Evolutionary conservation across 2,113 vertebrate species (phyloP).

Genomic region (Podocnemis expansa): DNA sequence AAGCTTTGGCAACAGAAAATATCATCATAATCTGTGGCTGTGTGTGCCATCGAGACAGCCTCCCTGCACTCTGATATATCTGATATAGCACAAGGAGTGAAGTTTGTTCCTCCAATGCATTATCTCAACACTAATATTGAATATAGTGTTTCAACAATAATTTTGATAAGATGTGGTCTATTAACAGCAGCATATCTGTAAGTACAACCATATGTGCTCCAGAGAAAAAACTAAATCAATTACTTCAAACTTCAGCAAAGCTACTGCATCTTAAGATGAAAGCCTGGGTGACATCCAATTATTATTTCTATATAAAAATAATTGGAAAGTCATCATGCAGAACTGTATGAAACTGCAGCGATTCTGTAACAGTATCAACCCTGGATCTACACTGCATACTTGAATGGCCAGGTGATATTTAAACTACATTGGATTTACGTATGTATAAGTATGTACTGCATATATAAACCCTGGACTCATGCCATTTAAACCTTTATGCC

Average conservation of each 20-base stretch:
- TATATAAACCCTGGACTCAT: background rate
- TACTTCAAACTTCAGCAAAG: conserved; percentile 26
- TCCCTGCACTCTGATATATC: conserved; percentile 63
- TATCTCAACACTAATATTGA: background rate
- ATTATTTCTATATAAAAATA: background rate
- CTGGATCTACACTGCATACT: too few species aligned
- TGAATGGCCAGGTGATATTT: background rate
- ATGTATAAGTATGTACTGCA: background rate
- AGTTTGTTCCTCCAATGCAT: background rate
- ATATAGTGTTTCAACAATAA: conserved; percentile 18
- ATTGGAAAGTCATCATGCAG: background rate
- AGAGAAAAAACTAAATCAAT: conserved; percentile 38
- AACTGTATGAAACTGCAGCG: background rate
- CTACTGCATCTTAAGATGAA: conserved; percentile 19
- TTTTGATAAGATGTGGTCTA: conserved; percentile 25
- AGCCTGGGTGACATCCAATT: background rate
- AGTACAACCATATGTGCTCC: conserved; percentile 26
- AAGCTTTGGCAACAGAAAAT: conserved; percentile 21
- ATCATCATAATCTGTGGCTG: conserved; percentile 62
- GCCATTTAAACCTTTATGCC: background rate
- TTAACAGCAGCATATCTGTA: conserved; percentile 47
- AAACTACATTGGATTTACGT: background rate
- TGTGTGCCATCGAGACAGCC: conserved; percentile 53
- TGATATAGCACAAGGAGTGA: conserved; percentile 67
- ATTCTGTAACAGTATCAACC: background rate